Evolutionary conservation across 1,140 invertebrate genomes (phyloP).

Genomic region (Thaumatotibia leucotreta): DNA sequence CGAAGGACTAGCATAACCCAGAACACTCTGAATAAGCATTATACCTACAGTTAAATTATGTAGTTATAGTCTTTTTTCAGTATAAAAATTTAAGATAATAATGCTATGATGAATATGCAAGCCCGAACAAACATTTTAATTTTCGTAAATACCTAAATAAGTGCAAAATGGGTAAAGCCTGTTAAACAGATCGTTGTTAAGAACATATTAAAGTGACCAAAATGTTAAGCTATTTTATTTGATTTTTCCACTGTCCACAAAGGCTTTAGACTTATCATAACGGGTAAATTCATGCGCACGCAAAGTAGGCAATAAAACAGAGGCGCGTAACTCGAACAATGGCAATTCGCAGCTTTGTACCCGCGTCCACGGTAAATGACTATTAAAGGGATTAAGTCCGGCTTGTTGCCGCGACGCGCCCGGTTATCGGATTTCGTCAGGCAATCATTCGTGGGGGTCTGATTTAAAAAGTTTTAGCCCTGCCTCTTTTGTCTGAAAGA

Average conservation of each 20-base stretch:
- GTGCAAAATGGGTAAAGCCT: background rate
- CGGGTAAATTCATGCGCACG: constrained; percentile 1
- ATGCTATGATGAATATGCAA: too few relatives aligned
- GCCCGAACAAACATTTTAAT: background rate
- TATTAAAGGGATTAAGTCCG: constrained; percentile 68
- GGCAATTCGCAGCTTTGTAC: constrained; percentile 36
- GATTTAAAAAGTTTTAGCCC: constrained; percentile 40
- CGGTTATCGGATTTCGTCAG: constrained; percentile 56
- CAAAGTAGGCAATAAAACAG: constrained; percentile 47
- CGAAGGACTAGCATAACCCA: too few relatives aligned
- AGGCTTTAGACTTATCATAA: constrained; percentile 9
- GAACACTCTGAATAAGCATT: too few relatives aligned
- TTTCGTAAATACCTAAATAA: background rate
- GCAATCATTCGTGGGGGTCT: constrained; percentile 37
- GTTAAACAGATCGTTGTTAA: background rate
- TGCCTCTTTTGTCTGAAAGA: constrained; percentile 16
- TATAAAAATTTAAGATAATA: too few relatives aligned
- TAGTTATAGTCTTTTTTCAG: too few relatives aligned
- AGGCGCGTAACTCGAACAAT: constrained; percentile 46
- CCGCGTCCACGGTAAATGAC: constrained; percentile 41
- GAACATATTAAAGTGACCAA: too few relatives aligned
- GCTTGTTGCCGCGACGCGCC: constrained; percentile 63
- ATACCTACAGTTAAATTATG: too few relatives aligned
- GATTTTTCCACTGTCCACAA: background rate
- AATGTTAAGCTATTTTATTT: too few relatives aligned